Evolutionary conservation across 2,113 vertebrate genomes (phyloP).

Genomic region (Nansenia antarctica): DNA sequence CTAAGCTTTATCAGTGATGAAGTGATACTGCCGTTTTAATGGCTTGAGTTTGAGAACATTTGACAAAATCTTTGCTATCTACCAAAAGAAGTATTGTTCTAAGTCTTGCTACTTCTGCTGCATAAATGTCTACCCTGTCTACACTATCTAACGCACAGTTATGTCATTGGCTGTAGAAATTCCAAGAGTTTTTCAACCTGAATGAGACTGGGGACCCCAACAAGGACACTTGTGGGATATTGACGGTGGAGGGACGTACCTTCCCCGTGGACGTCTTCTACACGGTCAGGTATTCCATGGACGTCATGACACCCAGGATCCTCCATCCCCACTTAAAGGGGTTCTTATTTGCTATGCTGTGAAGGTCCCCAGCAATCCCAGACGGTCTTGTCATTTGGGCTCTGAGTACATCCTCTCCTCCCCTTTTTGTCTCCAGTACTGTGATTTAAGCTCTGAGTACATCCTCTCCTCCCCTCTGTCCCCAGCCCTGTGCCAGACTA

Average conservation of each 20-base stretch:
- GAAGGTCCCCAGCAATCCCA: neutral
- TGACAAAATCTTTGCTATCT: neutral
- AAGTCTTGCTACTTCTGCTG: neutral
- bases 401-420: neutral
- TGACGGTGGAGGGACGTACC: conserved; percentile 92
- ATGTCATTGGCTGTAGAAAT: conserved; percentile 82
- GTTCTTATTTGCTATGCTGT: too few relatives aligned
- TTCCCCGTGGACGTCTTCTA: conserved; percentile 98
- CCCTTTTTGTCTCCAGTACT: neutral
- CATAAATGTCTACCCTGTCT: neutral
- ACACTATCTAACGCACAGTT: neutral
- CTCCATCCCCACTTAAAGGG: neutral
- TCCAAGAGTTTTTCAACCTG: conserved; percentile 95
- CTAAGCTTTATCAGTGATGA: neutral
- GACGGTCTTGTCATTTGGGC: neutral
- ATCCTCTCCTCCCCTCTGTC: neutral
- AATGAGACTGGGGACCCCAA: conserved; percentile 88
- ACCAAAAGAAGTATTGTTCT: too few relatives aligned
- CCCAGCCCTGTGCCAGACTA: conserved; percentile 96
- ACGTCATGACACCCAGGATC: neutral
- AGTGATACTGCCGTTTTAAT: neutral
- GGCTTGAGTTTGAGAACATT: too few relatives aligned
- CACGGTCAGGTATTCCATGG: conserved; percentile 84
- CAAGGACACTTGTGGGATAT: conserved; percentile 94
- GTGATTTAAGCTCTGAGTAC: too few relatives aligned